Evolutionary conservation across 1,140 invertebrate species (phyloP), one percentile per base, ranked within the genome.

Genomic region (Neomicropteryx cornuta): DNA sequence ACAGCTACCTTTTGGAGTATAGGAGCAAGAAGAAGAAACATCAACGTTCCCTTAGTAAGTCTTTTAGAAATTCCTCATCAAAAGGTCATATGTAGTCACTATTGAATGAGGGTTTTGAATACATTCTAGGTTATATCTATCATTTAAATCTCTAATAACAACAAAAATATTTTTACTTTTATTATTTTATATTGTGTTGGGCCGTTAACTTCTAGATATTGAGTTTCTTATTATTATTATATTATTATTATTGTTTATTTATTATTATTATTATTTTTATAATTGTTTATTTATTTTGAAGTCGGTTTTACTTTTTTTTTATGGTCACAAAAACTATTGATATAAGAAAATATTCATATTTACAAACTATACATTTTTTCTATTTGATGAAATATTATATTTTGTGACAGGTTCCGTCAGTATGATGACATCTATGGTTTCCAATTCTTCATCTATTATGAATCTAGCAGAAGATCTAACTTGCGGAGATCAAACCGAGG

Each of bases 21-120:
- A 13, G 6, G 39, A 11, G 38, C 36, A 46, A 47, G 19, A 45
- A 47, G 13, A 64, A 57, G 42, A 52, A 57, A 41, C 63, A 66
- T 50, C 44, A 50, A 22, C 50, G 66, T 47, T 71, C 70, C 43
- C 61, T 69, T 28, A 72, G 70, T 73, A 47, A 66, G 65, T 62
- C 23, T 30, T 10, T 19, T n/a, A n/a, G n/a, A 34, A 35, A 34
- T 38, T 21, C 17, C 39, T 32, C 18, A 29, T 42, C 38, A 18
- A 14, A 5, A 16, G 11, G 19, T 21, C 19, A 36, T 36, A 18
- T 10, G 4, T n/a, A n/a, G n/a, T n/a, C n/a, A n/a, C n/a, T 27
- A 39, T n/a, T n/a, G n/a, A 13, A 17, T 22, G 29, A 11, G 22
- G 22, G 19, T 35, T 39, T 36, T n/a, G n/a, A n/a, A n/a, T n/a